Percentiles rank a stretch among this genome's conserved stretches.
Conservation (phyloP, 2,888 invertebrate species). For the Calephelis perditalis region DNA sequence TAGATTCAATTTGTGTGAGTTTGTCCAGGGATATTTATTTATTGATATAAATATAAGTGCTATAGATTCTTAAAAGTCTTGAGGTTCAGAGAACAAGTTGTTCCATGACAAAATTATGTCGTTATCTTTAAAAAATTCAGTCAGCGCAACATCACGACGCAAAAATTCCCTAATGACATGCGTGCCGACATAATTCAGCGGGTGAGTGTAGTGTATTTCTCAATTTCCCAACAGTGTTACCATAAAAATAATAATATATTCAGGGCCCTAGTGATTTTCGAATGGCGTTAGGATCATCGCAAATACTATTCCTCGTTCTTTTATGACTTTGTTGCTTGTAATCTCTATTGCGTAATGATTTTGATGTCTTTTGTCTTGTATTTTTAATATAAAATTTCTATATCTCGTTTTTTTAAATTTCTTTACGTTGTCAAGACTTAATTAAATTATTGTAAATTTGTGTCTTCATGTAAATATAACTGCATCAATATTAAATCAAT, state of each 20-base stretch:
- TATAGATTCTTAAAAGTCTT: not conserved
- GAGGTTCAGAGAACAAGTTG: slow-evolving; percentile 28
- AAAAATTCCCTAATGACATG: slow-evolving; percentile 56
- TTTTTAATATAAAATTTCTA: too few relatives aligned
- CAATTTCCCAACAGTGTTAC: slow-evolving; percentile 62
- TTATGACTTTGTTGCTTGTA: slow-evolving; percentile 12
- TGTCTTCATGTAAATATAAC: too few relatives aligned
- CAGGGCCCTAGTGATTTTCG: slow-evolving; percentile 64
- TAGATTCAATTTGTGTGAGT: too few relatives aligned
- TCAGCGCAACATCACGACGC: slow-evolving; percentile 33
- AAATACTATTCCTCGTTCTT: slow-evolving; percentile 8
- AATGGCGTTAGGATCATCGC: slow-evolving; percentile 18
- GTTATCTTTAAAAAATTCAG: slow-evolving; percentile 52
- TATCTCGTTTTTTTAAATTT: too few relatives aligned
- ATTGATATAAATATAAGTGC: too few relatives aligned
- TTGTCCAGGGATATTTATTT: too few relatives aligned
- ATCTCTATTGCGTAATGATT: slow-evolving; percentile 7
- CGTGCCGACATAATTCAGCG: slow-evolving; percentile 30
- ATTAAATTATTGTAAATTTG: too few relatives aligned
- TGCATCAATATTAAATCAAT: too few relatives aligned
- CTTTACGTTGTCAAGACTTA: too few relatives aligned
- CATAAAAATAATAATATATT: slow-evolving; percentile 76
- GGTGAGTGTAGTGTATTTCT: slow-evolving; percentile 57
- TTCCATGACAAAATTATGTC: slow-evolving; percentile 33
- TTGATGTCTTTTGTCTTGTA: not conserved